Percentiles rank a stretch among this genome's conserved stretches.
phyloP scores from a whole-genome alignment of 2,888 invertebrate species.

The Troilus luridus region DNA sequence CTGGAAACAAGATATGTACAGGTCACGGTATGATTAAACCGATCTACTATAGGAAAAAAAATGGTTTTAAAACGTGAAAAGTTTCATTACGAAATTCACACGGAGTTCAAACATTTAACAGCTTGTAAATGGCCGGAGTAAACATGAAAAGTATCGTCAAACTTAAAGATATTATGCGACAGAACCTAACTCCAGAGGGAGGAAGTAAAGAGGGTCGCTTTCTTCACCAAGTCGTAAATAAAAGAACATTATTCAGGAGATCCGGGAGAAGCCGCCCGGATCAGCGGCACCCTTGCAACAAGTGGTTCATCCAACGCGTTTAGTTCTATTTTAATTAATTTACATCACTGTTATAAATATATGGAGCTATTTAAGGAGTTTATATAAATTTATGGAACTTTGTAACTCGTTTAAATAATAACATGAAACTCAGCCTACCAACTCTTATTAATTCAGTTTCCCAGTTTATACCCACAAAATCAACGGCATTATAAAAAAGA shows the following conservation, averaged over 20 bases:
- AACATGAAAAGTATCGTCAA: neutral
- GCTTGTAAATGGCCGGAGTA: neutral
- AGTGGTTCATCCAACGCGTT: slow-evolving; percentile 17
- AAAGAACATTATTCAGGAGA: slow-evolving; percentile 39
- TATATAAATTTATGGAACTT: neutral
- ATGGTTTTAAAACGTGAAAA: neutral
- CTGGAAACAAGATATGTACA: too few relatives aligned
- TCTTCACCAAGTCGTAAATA: slow-evolving; percentile 46
- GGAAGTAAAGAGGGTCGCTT: neutral
- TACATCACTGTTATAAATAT: neutral
- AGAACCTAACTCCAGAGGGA: neutral
- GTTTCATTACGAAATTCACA: neutral
- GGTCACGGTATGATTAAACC: too few relatives aligned
- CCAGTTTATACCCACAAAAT: neutral
- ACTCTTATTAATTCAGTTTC: neutral
- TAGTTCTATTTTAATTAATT: slow-evolving; percentile 10
- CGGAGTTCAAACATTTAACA: neutral
- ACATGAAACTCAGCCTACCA: neutral
- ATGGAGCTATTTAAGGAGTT: neutral
- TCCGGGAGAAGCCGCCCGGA: neutral
- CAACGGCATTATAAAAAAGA: neutral
- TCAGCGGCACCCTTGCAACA: neutral
- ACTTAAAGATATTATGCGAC: slow-evolving; percentile 4
- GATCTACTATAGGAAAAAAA: neutral
- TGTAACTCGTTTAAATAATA: neutral